Base-by-base conservation (phyloP, 2,888 invertebrate genomes). In the Empis stercorea region DNA sequence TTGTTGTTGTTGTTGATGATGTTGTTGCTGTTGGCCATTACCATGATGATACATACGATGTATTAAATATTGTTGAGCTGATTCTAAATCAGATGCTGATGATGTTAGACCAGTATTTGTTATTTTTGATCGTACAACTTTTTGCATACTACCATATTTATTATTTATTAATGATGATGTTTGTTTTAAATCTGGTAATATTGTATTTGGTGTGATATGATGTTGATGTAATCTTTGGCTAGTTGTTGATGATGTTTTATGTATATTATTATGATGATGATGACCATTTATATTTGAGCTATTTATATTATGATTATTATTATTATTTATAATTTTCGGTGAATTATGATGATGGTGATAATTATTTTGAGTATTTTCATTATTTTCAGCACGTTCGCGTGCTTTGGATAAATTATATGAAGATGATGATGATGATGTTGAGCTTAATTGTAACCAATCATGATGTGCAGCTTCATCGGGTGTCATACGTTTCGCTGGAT, bases 401-500 rank as follows among this genome's bases (percentile, higher is more conserved):
- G 46, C 49, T 44, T 54, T 55, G 38, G 50, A 47, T 37, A 46
- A n/a, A 55, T 63, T 66, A 45, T 65, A 62, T 2, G 62, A 62
- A 43, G 69, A 69, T 43, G 71, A 68, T 10, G 72, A 62, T 2
- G 62, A 62, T 44, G 69, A 69, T 43, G 71, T 68, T 10, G 72
- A 65, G 36, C 79, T 76, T 9, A 75, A 75, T 54, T 79, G 78
- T 58, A 92, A 72, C 83, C 87, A 94, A 61, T 88, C 87, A 70
- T 94, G 94, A 46, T 84, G 80, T 17, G 87, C 76, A 3, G 93
- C 94, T 64, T 94, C 92, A 47, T 87, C 88, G 0, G 94, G 87
- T 4, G 87, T 92, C 80, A 94, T 81, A 53, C 94, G 80, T 52
- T 86, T 84, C 62, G 84, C 83, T 15, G 93, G 87, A 71, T 94